These are phyloP conservation scores for Pararge aegeria DNA, from an alignment of 1,140 invertebrate species.

Conservation along the genomic window DNA sequence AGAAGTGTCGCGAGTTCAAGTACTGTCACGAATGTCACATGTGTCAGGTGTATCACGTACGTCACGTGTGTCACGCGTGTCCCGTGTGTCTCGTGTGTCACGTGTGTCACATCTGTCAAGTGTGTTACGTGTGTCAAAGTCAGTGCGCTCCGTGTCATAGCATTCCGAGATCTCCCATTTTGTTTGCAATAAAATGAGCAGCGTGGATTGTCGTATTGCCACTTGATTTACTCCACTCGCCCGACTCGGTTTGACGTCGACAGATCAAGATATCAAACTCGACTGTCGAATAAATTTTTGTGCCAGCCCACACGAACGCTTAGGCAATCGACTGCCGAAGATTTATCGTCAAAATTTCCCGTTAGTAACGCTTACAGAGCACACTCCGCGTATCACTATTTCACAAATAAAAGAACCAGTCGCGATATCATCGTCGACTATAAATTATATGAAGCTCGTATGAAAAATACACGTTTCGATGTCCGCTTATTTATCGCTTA, in stretches of 20 bases:
- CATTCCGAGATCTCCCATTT: constrained; percentile 35
- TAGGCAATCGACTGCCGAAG: constrained; percentile 76
- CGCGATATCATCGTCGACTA: constrained; percentile 76
- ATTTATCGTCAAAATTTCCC: constrained; percentile 79
- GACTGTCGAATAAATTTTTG: constrained; percentile 74
- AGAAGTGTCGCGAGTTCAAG: neutral
- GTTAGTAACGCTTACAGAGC: constrained; percentile 77
- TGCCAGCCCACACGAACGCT: constrained; percentile 72
- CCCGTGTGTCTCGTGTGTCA: neutral
- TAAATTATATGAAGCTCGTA: constrained; percentile 76
- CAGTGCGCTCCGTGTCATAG: constrained; percentile 42
- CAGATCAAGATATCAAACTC: constrained; percentile 73
- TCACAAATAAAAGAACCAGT: constrained; percentile 79
- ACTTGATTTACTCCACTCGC: constrained; percentile 41
- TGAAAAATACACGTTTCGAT: constrained; percentile 75
- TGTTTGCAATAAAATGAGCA: constrained; percentile 31
- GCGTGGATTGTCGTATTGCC: constrained; percentile 42
- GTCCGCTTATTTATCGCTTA: constrained; percentile 75
- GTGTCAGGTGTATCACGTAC: neutral
- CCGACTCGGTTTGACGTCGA: constrained; percentile 50
- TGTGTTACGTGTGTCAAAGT: constrained; percentile 29
- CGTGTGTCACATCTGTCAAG: neutral
- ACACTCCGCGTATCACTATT: constrained; percentile 77
- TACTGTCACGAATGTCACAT: neutral
- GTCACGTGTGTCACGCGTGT: neutral